These are phyloP conservation scores for Tetranychus cinnabarinus DNA, from an alignment of 1,140 invertebrate species.

Conservation along the genomic window DNA sequence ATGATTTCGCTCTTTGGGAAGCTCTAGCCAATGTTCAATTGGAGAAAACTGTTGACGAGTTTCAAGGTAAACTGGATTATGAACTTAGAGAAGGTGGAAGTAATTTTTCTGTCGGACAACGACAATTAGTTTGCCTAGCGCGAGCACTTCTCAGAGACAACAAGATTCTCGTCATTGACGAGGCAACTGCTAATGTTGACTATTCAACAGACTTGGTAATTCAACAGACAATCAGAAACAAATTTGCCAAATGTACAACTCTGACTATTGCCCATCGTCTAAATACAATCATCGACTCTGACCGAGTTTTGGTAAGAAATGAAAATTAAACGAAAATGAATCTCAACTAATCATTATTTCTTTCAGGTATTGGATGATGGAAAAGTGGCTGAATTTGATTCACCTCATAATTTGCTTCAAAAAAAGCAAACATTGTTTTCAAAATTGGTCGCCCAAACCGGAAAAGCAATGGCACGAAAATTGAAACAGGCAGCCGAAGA, in stretches of 20 bases:
- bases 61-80: slow-evolving; percentile 2
- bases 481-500: background rate
- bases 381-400: slow-evolving; percentile 33
- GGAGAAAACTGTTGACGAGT: slow-evolving; percentile 9
- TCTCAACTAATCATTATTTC: background rate
- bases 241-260: slow-evolving; percentile 21
- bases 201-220: slow-evolving; percentile 29
- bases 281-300: slow-evolving; percentile 1
- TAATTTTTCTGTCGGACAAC: slow-evolving; percentile 42
- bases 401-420: background rate
- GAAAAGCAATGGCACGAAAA: background rate
- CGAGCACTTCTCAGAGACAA: slow-evolving; percentile 40
- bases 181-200: slow-evolving; percentile 49
- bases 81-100: slow-evolving; percentile 22
- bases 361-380: slow-evolving; percentile 11
- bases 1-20: slow-evolving; percentile 17
- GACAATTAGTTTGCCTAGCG: slow-evolving; percentile 48
- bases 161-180: slow-evolving; percentile 39
- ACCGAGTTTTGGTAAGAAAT: slow-evolving; percentile 7
- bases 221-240: slow-evolving; percentile 19
- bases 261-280: slow-evolving; percentile 22
- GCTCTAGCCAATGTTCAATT: slow-evolving; percentile 17
- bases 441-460: background rate
- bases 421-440: background rate
- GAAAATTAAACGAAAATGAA: background rate